These are phyloP conservation scores for Eurypyga helias DNA, from an alignment of 2,113 vertebrate species.

Conservation along the genomic window DNA sequence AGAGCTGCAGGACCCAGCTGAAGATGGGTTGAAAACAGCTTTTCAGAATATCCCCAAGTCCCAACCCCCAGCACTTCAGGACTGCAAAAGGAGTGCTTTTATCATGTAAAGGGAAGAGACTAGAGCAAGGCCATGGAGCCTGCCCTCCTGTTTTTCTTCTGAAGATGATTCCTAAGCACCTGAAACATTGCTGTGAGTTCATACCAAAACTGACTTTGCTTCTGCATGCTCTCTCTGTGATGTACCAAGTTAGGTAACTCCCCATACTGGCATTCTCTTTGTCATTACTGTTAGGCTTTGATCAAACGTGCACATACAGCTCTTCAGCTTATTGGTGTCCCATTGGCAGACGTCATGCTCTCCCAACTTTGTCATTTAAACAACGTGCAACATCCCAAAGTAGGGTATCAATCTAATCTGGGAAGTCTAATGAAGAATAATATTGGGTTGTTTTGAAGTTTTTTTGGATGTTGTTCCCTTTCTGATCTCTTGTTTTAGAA, in stretches of 20 bases:
- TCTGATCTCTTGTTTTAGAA: constrained; percentile 6
- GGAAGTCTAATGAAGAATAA: background rate
- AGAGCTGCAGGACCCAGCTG: background rate
- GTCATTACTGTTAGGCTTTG: fast-evolving
- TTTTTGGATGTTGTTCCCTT: background rate
- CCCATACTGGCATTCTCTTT: background rate
- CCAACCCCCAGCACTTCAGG: background rate
- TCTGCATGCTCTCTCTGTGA: background rate
- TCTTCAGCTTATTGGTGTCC: background rate
- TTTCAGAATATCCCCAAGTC: background rate
- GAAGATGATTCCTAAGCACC: background rate
- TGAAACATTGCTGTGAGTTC: background rate
- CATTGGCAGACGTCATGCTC: background rate
- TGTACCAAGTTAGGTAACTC: background rate
- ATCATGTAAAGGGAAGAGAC: background rate
- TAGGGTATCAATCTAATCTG: background rate
- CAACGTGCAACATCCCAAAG: background rate
- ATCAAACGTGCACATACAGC: background rate
- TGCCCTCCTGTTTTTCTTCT: background rate
- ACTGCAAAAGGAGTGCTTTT: background rate
- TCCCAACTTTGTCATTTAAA: background rate
- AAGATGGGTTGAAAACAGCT: too few relatives aligned
- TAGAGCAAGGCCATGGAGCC: background rate
- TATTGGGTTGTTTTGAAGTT: background rate
- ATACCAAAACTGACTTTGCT: background rate